A percentile compares a stretch with the other conserved stretches of the same genome.
Evolutionary conservation across 2,797 vertebrate genomes (phyloP).

Genomic region (Orientallactaga sibirica): DNA sequence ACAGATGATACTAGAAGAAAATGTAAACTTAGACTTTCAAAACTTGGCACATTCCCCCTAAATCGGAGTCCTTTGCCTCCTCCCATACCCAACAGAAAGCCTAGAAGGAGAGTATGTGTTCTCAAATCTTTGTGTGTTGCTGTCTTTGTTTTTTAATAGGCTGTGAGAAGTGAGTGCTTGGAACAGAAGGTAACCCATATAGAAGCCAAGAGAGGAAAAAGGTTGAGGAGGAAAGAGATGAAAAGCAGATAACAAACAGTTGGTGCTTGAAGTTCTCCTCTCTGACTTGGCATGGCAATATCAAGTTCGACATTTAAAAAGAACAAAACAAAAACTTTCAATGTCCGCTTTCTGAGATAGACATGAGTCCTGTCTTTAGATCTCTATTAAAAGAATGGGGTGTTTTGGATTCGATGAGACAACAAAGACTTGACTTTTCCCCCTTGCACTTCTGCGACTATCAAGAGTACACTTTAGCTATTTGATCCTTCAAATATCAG

Average conservation of each 20-base stretch:
- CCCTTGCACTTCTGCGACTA: background rate
- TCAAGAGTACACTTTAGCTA: background rate
- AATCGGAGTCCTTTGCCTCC: background rate
- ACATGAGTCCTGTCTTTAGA: constrained; percentile 62
- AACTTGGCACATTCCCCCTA: background rate
- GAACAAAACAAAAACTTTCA: constrained; percentile 58
- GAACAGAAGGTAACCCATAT: constrained; percentile 10
- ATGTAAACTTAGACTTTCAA: background rate
- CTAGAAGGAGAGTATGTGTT: background rate
- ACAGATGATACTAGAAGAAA: constrained; percentile 23
- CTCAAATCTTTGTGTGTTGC: constrained; percentile 12
- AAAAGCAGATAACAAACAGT: background rate
- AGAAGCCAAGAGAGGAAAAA: background rate
- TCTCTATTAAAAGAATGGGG: constrained; percentile 62
- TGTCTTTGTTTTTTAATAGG: background rate
- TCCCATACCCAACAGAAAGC: background rate
- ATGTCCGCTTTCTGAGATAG: constrained; percentile 29
- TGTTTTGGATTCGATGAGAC: constrained; percentile 24
- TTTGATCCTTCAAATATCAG: background rate
- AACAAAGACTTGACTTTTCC: constrained; percentile 42
- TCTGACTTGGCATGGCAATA: constrained; percentile 78
- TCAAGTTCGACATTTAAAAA: constrained; percentile 72
- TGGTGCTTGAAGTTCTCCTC: constrained; percentile 74
- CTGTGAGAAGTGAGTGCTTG: background rate
- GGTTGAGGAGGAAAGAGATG: background rate